Percentiles rank a stretch among this genome's conserved stretches.
phyloP scores from a whole-genome alignment of 1,140 invertebrate species.

The Drosophila carrolli region DNA sequence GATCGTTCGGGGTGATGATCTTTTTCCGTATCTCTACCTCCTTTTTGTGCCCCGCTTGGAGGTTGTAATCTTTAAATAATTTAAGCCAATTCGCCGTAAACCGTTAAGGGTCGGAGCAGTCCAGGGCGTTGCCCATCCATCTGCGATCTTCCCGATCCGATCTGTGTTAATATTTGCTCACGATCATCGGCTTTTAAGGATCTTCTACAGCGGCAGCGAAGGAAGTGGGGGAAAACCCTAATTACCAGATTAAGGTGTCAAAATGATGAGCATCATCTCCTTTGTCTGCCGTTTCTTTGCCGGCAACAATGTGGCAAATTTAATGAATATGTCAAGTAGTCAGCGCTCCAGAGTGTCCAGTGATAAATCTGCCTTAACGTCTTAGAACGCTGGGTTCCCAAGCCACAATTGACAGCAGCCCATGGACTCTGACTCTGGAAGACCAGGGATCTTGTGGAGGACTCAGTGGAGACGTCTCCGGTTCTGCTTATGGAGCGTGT shows the following conservation, averaged over 20 bases:
- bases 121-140: slow-evolving; percentile 57
- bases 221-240: slow-evolving; percentile 61
- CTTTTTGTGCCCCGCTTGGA: slow-evolving; percentile 11
- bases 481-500: slow-evolving; percentile 56
- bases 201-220: slow-evolving; percentile 23
- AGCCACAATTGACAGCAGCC: slow-evolving; percentile 30
- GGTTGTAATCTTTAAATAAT: slow-evolving; percentile 82
- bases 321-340: slow-evolving; percentile 82
- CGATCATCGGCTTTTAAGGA: slow-evolving; percentile 75
- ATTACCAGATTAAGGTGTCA: slow-evolving; percentile 84
- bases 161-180: slow-evolving; percentile 83
- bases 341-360: slow-evolving; percentile 68
- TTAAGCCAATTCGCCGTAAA: slow-evolving; percentile 82
- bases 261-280: slow-evolving; percentile 75
- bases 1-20: slow-evolving; percentile 59
- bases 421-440: background rate
- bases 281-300: slow-evolving; percentile 44
- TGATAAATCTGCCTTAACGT: slow-evolving; percentile 74
- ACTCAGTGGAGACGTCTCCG: slow-evolving; percentile 12
- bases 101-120: slow-evolving; percentile 60
- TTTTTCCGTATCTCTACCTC: slow-evolving; percentile 20
- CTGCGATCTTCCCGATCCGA: slow-evolving; percentile 46
- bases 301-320: slow-evolving; percentile 79
- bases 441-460: background rate
- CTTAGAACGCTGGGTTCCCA: slow-evolving; percentile 54